These are phyloP conservation scores for Heliconius congener DNA, from an alignment of 1,140 invertebrate genomes.

Conservation along the genomic window DNA sequence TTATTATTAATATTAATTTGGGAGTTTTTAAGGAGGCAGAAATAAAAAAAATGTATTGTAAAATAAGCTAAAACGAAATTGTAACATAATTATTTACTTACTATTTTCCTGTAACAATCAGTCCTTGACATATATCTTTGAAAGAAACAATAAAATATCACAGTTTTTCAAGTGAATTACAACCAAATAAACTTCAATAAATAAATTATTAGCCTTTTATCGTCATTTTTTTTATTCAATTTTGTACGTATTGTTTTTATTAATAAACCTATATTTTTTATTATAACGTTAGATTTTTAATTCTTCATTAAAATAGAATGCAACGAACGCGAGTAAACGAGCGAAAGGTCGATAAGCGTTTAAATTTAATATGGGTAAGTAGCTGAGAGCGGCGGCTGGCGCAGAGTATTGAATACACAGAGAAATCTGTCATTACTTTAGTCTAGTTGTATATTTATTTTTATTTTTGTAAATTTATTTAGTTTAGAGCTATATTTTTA, in stretches of 20 bases:
- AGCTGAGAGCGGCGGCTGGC: conserved; percentile 19
- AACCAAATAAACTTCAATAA: not conserved
- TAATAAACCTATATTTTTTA: not conserved
- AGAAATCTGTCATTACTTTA: not conserved
- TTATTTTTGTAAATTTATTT: not conserved
- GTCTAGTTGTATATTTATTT: not conserved
- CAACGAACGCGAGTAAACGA: conserved; percentile 19
- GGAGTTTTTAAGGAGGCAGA: not conserved
- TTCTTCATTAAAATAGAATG: not conserved
- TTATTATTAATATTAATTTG: not conserved
- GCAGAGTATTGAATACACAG: conserved; percentile 22
- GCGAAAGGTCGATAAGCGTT: conserved; percentile 33
- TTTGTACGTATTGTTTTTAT: not conserved
- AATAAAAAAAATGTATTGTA: not conserved
- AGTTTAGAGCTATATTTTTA: too few relatives aligned
- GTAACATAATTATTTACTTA: not conserved
- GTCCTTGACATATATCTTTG: not conserved
- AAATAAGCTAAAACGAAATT: not conserved
- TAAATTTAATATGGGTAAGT: conserved; percentile 37
- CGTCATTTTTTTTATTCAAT: not conserved
- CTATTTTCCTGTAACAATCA: not conserved
- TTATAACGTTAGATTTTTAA: not conserved
- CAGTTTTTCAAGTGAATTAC: not conserved
- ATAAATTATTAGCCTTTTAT: not conserved
- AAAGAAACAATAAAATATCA: conserved; percentile 1